Evolutionary conservation across 2,113 vertebrate species (phyloP), one percentile per base, ranked within the genome.

Genomic region (Procavia capensis): DNA sequence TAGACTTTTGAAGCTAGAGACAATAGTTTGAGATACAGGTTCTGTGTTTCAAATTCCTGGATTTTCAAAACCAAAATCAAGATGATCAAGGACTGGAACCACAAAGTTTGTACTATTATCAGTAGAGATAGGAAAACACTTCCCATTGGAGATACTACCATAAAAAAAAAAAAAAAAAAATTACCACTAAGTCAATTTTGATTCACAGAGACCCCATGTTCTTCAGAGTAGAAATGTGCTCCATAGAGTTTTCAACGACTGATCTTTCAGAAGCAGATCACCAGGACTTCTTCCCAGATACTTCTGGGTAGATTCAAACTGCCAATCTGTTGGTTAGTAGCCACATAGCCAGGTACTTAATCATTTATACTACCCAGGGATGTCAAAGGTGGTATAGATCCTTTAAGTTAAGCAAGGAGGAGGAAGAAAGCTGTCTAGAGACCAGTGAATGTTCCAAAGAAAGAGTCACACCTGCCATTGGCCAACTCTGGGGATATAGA

Each of bases 21-120:
- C 6, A 61, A 50, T 66, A 83, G 20, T 88, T 68, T 82, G 25
- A 88, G 61, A 61, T 50, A 39, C 54, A 47, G 31, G 27, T 75
- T 85, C 70, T 87, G 27, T 63, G 2, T 95, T 84, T 92, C 43
- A 54, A 82, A 88, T 61, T 16, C 14, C 66, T 92, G 31, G 9
- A 80, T 91, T 85, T 91, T 72, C 43, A 84, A 75, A 91, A 86
- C 61, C 61, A 91, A 91, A 90, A 57, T 19, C 29, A 45, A 94
- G 13, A 0, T 94, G 50, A 41, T 87, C 57, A 81, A 95, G 68
- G 36, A 64, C 19, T 43, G 87, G 45, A 92, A 13, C 5, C 45
- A 34, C 61, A 75, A 82, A 43, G 13, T 74, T 75, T 83, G n/a
- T 59, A 39, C 50, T 93, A 9, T 78, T 84, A 87, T 14, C 31